A percentile compares a stretch with the other conserved stretches of the same genome.
These are phyloP conservation scores for Araneus ventricosus DNA, from an alignment of 1,140 invertebrate species.

Conservation along the genomic window DNA sequence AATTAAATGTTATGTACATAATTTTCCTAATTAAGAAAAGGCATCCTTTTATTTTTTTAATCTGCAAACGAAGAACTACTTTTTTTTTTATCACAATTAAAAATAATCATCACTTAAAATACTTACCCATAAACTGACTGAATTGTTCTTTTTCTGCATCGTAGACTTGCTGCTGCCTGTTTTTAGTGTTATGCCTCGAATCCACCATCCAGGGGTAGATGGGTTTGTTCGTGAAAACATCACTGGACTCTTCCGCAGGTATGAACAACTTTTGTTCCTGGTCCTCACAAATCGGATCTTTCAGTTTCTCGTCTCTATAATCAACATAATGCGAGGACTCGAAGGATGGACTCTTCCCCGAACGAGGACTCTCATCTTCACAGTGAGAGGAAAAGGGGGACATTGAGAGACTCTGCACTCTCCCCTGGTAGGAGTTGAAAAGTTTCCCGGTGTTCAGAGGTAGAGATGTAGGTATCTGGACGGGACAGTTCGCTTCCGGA, in stretches of 20 bases:
- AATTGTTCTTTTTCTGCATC: constrained; percentile 31
- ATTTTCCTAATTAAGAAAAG: too few species aligned
- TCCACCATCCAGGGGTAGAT: constrained; percentile 74
- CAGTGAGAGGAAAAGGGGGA: constrained; percentile 42
- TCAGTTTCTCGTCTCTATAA: constrained; percentile 38
- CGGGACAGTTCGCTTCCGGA: constrained; percentile 40
- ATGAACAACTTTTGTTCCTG: constrained; percentile 51
- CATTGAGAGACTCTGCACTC: constrained; percentile 35
- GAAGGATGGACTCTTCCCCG: constrained; percentile 37
- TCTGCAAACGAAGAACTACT: too few species aligned
- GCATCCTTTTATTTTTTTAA: too few species aligned
- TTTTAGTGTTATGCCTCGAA: constrained; percentile 58
- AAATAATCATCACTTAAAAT: background rate
- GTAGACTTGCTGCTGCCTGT: constrained; percentile 34
- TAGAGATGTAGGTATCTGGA: background rate
- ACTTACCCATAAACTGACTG: constrained; percentile 50
- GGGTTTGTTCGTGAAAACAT: constrained; percentile 38
- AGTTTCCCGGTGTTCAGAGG: constrained; percentile 8
- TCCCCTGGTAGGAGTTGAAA: constrained; percentile 48
- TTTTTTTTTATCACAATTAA: background rate
- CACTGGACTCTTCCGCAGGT: constrained; percentile 37
- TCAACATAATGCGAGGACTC: background rate
- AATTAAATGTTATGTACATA: too few species aligned
- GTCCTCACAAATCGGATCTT: constrained; percentile 16
- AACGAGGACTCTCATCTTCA: constrained; percentile 25